Evolutionary conservation across 2,113 vertebrate genomes (phyloP).

Genomic region (Oenanthe melanoleuca): DNA sequence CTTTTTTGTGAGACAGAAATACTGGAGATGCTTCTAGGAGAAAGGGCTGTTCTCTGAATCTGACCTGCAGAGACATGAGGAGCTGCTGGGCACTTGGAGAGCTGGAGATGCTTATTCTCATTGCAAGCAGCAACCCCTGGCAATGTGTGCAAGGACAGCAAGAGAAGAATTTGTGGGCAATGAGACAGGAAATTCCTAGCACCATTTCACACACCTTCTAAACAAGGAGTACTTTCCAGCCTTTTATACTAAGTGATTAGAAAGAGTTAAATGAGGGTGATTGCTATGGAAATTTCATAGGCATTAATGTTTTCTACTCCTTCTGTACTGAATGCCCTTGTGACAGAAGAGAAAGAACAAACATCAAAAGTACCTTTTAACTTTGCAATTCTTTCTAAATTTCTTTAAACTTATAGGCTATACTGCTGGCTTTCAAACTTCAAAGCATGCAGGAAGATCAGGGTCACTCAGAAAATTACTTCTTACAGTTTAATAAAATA

Average conservation of each 20-base stretch:
- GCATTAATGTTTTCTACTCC: constrained; percentile 74
- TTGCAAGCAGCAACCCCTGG: background rate
- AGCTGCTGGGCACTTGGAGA: background rate
- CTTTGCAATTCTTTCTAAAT: constrained; percentile 82
- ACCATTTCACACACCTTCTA: background rate
- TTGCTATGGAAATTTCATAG: constrained; percentile 71
- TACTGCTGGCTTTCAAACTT: constrained; percentile 81
- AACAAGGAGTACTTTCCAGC: background rate
- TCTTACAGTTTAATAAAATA: constrained; percentile 81
- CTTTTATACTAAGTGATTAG: constrained; percentile 27
- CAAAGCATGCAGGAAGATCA: constrained; percentile 78
- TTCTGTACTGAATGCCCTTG: constrained; percentile 77
- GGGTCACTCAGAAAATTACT: constrained; percentile 80
- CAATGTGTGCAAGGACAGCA: background rate
- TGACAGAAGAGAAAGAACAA: constrained; percentile 79
- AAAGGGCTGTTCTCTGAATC: background rate
- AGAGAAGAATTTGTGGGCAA: background rate
- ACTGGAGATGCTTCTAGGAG: background rate
- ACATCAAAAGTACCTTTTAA: constrained; percentile 87
- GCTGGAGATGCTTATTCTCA: background rate
- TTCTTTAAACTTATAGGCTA: constrained; percentile 84
- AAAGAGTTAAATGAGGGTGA: constrained; percentile 77
- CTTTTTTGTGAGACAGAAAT: background rate
- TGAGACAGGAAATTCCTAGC: background rate
- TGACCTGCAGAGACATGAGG: rapidly evolving